Evolutionary conservation across 2,797 vertebrate genomes (phyloP).

Genomic region (Notolepis coatsorum): DNA sequence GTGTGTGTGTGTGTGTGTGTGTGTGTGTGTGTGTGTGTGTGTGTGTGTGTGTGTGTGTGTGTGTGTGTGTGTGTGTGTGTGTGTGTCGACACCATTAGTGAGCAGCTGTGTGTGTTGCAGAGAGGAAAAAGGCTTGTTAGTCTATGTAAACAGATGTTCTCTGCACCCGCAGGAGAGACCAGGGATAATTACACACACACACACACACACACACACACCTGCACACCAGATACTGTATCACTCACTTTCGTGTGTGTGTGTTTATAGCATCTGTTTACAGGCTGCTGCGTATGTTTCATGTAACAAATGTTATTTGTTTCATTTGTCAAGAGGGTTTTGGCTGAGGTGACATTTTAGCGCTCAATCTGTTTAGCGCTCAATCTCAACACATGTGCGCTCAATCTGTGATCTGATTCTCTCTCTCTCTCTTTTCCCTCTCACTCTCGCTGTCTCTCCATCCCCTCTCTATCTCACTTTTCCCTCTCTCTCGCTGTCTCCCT

Average conservation of each 20-base stretch:
- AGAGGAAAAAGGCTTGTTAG: conserved; percentile 73
- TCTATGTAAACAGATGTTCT: conserved; percentile 78
- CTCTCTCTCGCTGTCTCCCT: neutral
- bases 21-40: conserved; percentile 62
- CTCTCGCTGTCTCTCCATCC: conserved; percentile 4
- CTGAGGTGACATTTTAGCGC: conserved; percentile 43
- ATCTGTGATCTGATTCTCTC: conserved; percentile 38
- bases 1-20: conserved; percentile 51
- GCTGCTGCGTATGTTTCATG: conserved; percentile 56
- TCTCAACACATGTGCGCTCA: conserved; percentile 47
- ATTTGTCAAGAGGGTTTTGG: conserved; percentile 49
- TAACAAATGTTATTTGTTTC: conserved; percentile 56
- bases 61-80: conserved; percentile 33
- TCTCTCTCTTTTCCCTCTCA: conserved; percentile 7
- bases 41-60: conserved; percentile 8
- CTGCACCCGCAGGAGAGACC: conserved; percentile 57
- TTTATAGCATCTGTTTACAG: conserved; percentile 72
- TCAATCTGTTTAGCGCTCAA: conserved; percentile 15
- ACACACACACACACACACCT: conserved; percentile 50
- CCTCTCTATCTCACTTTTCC: conserved; percentile 6
- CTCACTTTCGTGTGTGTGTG: conserved; percentile 41
- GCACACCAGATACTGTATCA: conserved; percentile 67
- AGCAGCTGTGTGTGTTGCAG: conserved; percentile 73
- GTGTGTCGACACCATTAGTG: conserved; percentile 77
- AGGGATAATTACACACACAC: conserved; percentile 59